These are phyloP conservation scores for Pteronura brasiliensis DNA, from an alignment of 2,113 vertebrate genomes.

Conservation along the genomic window DNA sequence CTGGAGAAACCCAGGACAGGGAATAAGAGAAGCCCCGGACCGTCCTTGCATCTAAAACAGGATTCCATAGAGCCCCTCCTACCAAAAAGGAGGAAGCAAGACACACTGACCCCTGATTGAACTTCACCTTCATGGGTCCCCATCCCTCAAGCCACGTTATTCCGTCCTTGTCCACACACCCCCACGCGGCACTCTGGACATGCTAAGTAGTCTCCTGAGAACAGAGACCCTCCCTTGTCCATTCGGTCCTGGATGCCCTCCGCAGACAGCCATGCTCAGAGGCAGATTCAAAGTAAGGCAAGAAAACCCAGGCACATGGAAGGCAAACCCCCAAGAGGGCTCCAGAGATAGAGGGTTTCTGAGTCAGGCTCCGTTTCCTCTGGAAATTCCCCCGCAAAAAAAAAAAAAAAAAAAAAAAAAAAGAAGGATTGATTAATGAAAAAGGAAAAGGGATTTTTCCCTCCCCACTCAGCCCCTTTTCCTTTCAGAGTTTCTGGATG, in stretches of 20 bases:
- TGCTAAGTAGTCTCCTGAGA: not conserved
- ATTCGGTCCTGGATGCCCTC: not conserved
- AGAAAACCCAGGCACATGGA: not conserved
- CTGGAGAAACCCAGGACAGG: not conserved
- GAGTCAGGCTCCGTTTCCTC: not conserved
- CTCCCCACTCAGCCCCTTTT: not conserved
- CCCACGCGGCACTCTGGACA: not conserved
- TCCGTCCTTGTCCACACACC: not conserved
- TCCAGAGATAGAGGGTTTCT: not conserved
- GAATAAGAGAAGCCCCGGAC: not conserved
- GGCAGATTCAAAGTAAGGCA: not conserved
- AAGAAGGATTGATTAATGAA: not conserved
- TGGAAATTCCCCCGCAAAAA: not conserved
- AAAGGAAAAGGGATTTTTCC: not conserved
- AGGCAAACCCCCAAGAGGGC: not conserved
- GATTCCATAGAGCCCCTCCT: not conserved
- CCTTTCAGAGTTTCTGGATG: constrained; percentile 15
- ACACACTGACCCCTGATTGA: not conserved
- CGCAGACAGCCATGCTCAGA: not conserved
- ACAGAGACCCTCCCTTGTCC: not conserved
- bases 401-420: not conserved
- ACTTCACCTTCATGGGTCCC: not conserved
- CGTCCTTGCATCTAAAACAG: not conserved
- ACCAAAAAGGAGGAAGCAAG: not conserved
- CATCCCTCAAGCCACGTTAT: not conserved